A percentile compares a stretch with the other conserved stretches of the same genome.
phyloP scores from a whole-genome alignment of 2,888 invertebrate species.

The Amiota communis region DNA sequence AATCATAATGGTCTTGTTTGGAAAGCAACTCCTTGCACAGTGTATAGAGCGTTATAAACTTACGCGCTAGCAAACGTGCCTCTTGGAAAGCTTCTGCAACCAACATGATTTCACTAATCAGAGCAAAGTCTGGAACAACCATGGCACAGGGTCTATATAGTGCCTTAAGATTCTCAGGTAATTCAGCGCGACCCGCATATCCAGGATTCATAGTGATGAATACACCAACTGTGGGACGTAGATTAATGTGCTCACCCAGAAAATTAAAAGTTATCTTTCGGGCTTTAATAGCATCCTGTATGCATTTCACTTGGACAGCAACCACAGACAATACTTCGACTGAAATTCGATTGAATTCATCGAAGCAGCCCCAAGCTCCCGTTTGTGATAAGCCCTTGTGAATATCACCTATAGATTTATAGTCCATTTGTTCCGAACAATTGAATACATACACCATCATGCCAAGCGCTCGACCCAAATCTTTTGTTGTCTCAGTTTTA shows the following conservation, averaged over 20 bases:
- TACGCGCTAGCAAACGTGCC: conserved; percentile 89
- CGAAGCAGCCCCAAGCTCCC: conserved; percentile 97
- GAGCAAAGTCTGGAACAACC: conserved; percentile 95
- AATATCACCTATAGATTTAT: conserved; percentile 94
- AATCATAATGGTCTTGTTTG: conserved; percentile 97
- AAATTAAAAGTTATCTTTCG: conserved; percentile 88
- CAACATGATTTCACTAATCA: conserved; percentile 98
- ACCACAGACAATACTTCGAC: conserved; percentile 96
- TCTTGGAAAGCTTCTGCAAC: conserved; percentile 96
- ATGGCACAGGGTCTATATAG: conserved; percentile 92
- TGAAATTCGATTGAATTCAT: conserved; percentile 96
- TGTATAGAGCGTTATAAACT: conserved; percentile 94
- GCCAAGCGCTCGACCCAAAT: conserved; percentile 92
- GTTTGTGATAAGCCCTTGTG: conserved; percentile 82
- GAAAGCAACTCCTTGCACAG: conserved; percentile 92
- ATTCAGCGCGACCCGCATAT: conserved; percentile 92
- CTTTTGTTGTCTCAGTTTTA: conserved; percentile 97
- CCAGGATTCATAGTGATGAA: conserved; percentile 98
- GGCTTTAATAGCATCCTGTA: conserved; percentile 89
- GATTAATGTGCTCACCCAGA: conserved; percentile 84
- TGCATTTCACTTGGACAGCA: conserved; percentile 91
- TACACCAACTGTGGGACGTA: conserved; percentile 87
- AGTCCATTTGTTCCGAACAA: conserved; percentile 98
- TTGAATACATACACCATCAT: conserved; percentile 99
- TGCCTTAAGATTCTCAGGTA: conserved; percentile 87